phyloP scores from a whole-genome alignment of 2,797 vertebrate species.

The Cossypha heuglini region DNA sequence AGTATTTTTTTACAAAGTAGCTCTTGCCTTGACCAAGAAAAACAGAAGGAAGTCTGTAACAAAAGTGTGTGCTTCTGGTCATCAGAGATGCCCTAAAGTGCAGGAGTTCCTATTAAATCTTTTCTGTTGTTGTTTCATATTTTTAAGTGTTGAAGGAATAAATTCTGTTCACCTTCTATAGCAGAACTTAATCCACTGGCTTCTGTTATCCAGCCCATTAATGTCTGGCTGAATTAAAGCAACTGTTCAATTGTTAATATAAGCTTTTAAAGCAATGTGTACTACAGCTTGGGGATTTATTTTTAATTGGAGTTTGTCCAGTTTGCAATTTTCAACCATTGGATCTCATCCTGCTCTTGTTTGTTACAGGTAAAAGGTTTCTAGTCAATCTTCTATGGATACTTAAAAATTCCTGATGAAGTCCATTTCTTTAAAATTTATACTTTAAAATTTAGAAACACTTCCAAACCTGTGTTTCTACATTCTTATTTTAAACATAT shows the following conservation, averaged over 20 bases:
- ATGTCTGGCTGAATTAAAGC: not conserved
- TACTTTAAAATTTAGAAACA: not conserved
- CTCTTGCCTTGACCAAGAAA: not conserved
- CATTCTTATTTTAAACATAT: not conserved
- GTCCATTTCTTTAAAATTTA: not conserved
- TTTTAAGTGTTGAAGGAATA: not conserved
- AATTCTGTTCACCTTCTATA: not conserved
- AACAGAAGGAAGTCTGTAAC: not conserved
- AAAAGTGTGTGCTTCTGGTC: not conserved
- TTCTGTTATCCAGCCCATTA: not conserved
- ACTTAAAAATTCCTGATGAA: not conserved
- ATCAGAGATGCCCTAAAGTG: not conserved
- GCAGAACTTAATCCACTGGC: not conserved
- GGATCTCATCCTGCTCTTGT: not conserved
- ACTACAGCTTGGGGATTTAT: not conserved
- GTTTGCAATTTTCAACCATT: not conserved
- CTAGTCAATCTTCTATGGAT: rapidly evolving
- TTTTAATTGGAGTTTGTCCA: not conserved
- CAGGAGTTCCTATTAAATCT: not conserved
- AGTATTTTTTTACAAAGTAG: not conserved
- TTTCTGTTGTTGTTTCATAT: not conserved
- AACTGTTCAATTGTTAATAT: not conserved
- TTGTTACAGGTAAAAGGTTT: not conserved
- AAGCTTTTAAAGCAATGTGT: not conserved
- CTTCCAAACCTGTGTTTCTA: not conserved